phyloP scores from a whole-genome alignment of 2,888 invertebrate species.

The Pyrrhosoma nymphula region DNA sequence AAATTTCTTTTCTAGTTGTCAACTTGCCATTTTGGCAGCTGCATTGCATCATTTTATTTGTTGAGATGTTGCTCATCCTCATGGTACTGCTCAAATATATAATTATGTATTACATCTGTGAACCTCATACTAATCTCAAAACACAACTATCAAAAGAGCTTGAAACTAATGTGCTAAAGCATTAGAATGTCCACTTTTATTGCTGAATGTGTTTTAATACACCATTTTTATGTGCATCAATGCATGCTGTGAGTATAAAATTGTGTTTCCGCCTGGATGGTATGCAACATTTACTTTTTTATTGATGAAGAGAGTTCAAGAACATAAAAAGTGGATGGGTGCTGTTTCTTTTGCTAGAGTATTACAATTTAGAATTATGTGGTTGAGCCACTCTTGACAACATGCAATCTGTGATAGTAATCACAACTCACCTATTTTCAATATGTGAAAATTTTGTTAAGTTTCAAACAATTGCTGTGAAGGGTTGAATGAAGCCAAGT shows the following conservation, averaged over 20 bases:
- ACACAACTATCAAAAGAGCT: constrained; percentile 9
- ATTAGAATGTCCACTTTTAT: constrained; percentile 29
- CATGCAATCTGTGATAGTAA: background rate
- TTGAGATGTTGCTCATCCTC: background rate
- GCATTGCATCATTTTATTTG: background rate
- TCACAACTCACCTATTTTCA: background rate
- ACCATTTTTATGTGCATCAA: background rate
- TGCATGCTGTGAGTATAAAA: background rate
- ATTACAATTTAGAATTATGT: background rate
- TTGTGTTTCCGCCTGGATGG: background rate
- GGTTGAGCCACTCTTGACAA: background rate
- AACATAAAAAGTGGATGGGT: background rate
- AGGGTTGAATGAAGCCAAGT: background rate
- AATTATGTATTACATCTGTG: background rate
- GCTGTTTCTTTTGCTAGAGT: constrained; percentile 5
- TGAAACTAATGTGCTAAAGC: constrained; percentile 15
- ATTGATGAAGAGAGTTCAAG: background rate
- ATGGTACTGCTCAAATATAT: constrained; percentile 11
- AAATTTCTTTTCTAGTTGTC: no score
- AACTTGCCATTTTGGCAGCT: no score
- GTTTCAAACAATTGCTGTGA: background rate
- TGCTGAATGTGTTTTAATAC: constrained; percentile 16
- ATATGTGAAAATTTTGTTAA: background rate
- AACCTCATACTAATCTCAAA: background rate
- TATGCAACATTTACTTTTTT: background rate